These are phyloP conservation scores for Heliconius eleuchia DNA, from an alignment of 1,140 invertebrate genomes.

Conservation along the genomic window DNA sequence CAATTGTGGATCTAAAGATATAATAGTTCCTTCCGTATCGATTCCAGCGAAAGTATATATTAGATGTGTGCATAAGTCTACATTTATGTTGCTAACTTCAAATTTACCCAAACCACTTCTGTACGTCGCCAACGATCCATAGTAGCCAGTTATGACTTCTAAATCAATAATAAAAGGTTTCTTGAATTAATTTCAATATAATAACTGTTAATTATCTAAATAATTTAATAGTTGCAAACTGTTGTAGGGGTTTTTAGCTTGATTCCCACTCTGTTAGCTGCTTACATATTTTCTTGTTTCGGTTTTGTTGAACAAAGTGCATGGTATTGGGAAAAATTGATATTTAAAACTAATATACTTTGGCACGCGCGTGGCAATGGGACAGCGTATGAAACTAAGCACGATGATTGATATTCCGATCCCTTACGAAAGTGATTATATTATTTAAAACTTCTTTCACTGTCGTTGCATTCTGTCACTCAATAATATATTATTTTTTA, in stretches of 20 bases:
- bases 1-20: constrained; percentile 84
- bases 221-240: neutral
- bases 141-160: constrained; percentile 86
- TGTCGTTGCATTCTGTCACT: too few species aligned
- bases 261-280: too few species aligned
- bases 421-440: too few species aligned
- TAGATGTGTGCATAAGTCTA: constrained; percentile 87
- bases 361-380: too few species aligned
- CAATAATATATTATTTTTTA: too few species aligned
- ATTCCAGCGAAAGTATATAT: constrained; percentile 88
- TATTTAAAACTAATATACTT: too few species aligned
- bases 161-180: constrained; percentile 14
- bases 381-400: too few species aligned
- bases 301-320: too few species aligned
- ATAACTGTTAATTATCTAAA: neutral
- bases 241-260: too few species aligned
- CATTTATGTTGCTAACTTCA: constrained; percentile 85
- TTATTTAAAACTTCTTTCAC: neutral
- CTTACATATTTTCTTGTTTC: too few species aligned
- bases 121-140: constrained; percentile 88
- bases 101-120: constrained; percentile 85
- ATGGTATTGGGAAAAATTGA: too few species aligned
- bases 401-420: too few species aligned
- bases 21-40: constrained; percentile 73
- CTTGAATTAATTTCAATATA: neutral